These are phyloP conservation scores for Ganaspis brasiliensis DNA, from an alignment of 2,888 invertebrate species.

Conservation along the genomic window DNA sequence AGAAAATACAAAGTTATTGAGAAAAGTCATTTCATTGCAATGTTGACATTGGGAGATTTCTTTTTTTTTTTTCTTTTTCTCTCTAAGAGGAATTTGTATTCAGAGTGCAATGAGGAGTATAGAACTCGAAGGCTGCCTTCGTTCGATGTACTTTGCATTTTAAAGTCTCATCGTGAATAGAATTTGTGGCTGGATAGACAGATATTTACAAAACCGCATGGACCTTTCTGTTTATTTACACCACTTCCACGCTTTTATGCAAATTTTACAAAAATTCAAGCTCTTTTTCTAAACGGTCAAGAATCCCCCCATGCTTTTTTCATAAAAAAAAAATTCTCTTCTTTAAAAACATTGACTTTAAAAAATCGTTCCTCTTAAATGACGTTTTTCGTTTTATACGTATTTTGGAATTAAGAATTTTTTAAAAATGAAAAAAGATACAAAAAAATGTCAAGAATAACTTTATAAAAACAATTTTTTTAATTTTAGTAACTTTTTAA, in stretches of 20 bases:
- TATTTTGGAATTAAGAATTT: too few relatives aligned
- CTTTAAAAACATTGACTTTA: too few relatives aligned
- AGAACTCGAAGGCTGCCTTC: slow-evolving; percentile 61
- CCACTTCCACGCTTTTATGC: not conserved
- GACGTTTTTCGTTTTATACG: too few relatives aligned
- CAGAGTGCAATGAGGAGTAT: slow-evolving; percentile 64
- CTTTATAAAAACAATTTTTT: not conserved
- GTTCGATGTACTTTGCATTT: slow-evolving; percentile 69
- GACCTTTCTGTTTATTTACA: slow-evolving; percentile 26
- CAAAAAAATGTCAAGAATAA: not conserved
- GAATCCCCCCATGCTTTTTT: not conserved
- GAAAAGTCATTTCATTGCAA: not conserved
- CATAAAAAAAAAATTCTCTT: not conserved
- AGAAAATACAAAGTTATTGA: slow-evolving; percentile 1
- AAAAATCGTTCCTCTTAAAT: too few relatives aligned
- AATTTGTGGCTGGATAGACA: slow-evolving; percentile 17
- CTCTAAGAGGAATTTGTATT: slow-evolving; percentile 61
- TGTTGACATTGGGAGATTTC: not conserved
- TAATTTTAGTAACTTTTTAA: too few relatives aligned
- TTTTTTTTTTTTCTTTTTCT: slow-evolving; percentile 36
- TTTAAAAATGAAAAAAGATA: too few relatives aligned
- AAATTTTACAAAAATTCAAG: not conserved
- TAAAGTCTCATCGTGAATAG: slow-evolving; percentile 56
- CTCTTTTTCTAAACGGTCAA: not conserved
- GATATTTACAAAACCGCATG: slow-evolving; percentile 25